Evolutionary conservation across 2,888 invertebrate genomes (phyloP).

Genomic region (Thelaira solivaga): DNA sequence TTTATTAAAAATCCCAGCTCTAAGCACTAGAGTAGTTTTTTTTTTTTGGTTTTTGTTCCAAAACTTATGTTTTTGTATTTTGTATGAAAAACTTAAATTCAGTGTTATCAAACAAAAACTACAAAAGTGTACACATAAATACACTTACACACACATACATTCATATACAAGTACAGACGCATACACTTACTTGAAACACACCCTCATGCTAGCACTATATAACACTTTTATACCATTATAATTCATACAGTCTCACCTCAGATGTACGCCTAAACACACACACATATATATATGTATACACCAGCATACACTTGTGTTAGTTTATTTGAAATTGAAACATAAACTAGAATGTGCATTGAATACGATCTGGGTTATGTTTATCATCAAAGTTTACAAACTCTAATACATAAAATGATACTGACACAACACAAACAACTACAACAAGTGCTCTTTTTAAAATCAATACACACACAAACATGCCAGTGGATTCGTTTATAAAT

Average conservation of each 20-base stretch:
- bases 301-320: background rate
- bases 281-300: too few species aligned
- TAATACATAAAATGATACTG: constrained; percentile 25
- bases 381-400: constrained; percentile 49
- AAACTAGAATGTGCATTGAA: constrained; percentile 57
- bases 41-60: too few species aligned
- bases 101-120: constrained; percentile 40
- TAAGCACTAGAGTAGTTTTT: constrained; percentile 34
- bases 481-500: background rate
- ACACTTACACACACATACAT: background rate
- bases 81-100: constrained; percentile 42
- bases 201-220: background rate
- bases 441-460: background rate
- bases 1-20: constrained; percentile 31
- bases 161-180: too few species aligned
- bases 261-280: background rate
- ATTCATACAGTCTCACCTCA: background rate
- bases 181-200: background rate
- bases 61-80: constrained; percentile 14
- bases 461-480: background rate
- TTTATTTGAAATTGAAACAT: constrained; percentile 9
- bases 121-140: background rate
- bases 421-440: background rate
- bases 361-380: constrained; percentile 62
- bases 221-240: background rate